Base-by-base conservation (phyloP, 2,113 vertebrate species). In the Phalacrocorax pelagicus region DNA sequence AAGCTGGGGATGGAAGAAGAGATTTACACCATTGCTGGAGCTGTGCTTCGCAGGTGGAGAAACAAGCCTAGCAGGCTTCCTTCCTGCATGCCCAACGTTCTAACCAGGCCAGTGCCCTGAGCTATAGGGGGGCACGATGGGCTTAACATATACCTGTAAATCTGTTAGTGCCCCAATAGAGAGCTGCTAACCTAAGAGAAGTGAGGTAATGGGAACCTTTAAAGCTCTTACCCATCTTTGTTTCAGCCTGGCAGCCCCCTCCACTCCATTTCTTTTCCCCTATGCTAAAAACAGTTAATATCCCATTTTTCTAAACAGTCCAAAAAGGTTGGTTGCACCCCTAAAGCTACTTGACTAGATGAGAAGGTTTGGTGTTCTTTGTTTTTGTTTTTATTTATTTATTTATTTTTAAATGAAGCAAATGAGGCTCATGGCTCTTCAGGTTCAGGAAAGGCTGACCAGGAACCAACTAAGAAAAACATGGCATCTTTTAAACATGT, bases 11-110 rank as follows among this genome's bases (percentile, higher is more conserved):
- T 24, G 49, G 62, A 51, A 47, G 32, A 42, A 34, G n/a, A 30
- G 71, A 29, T 49, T 42, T 55, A 21, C 12, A 30, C 38, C 2
- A 1, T 24, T 38, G 62, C 69, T 47, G 36, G 38, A 52, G 24
- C 62, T 0, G 0, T 57, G 24, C 38, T 70, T 63, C 11, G 15
- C 49, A 27, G 22, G 19, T 42, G 15, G 16, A 82, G 42, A 69
- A 52, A 13, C 3, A 32, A 69, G 15, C 7, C 32, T 19, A 17
- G 17, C 0, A 0, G 34, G 14, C 22, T 73, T 34, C 27, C 38
- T 23, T 61, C 34, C 30, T 66, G 30, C 23, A 6, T 2, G 7
- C 11, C 51, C 4, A 0, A 3, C 40, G 62, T 14, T 77, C 20
- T 44, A 24, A 46, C 15, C 24, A 32, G 20, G 23, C n/a, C 22